A percentile compares a stretch with the other conserved stretches of the same genome.
Evolutionary conservation across 1,140 invertebrate genomes (phyloP).

Genomic region (Caenorhabditis remanei): DNA sequence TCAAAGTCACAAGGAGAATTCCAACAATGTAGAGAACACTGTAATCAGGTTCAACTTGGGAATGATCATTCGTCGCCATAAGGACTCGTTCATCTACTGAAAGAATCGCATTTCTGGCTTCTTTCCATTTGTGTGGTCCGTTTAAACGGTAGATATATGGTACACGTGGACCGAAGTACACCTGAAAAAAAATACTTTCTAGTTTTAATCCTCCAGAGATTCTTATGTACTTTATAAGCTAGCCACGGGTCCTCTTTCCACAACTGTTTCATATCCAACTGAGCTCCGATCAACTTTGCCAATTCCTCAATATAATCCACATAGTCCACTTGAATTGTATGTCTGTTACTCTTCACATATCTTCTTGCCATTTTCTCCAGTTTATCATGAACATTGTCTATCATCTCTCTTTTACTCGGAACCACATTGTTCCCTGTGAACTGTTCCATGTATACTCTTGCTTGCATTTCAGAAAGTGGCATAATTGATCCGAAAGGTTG

Average conservation of each 20-base stretch:
- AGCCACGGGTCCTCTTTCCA: constrained; percentile 77
- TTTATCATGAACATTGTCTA: constrained; percentile 26
- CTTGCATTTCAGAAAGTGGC: constrained; percentile 81
- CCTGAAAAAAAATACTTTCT: background rate
- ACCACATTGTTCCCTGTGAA: constrained; percentile 64
- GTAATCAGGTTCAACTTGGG: constrained; percentile 28
- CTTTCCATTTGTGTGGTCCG: constrained; percentile 79
- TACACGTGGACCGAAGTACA: constrained; percentile 77
- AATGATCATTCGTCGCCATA: constrained; percentile 39
- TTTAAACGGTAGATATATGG: constrained; percentile 79
- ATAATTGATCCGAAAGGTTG: constrained; percentile 80
- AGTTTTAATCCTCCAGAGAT: background rate
- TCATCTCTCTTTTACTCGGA: constrained; percentile 67
- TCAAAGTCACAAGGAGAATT: background rate
- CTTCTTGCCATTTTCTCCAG: constrained; percentile 41
- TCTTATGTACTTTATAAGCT: constrained; percentile 68
- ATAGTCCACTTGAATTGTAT: constrained; percentile 78
- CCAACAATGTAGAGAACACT: background rate
- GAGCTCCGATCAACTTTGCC: constrained; percentile 77
- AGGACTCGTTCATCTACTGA: constrained; percentile 58
- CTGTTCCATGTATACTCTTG: constrained; percentile 78
- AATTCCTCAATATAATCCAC: constrained; percentile 79
- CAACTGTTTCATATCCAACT: constrained; percentile 71
- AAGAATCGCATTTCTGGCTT: constrained; percentile 78
- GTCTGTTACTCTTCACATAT: constrained; percentile 69